These are phyloP conservation scores for Scaeva pyrastri DNA, from an alignment of 2,888 invertebrate species.

Conservation along the genomic window DNA sequence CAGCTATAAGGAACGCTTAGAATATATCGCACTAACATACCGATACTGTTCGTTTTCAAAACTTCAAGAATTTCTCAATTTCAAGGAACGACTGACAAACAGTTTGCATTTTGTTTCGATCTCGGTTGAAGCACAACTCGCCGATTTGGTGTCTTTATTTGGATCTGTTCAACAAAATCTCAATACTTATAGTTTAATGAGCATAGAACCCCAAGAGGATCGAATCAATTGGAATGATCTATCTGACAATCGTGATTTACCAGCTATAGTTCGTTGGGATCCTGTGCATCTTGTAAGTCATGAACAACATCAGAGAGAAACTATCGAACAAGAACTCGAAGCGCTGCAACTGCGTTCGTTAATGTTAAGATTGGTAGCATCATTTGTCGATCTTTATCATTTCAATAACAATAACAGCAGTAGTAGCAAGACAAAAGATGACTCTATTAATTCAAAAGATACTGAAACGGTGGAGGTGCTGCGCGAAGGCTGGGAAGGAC, in stretches of 20 bases:
- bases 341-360: conserved; percentile 81
- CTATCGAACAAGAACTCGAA: conserved; percentile 82
- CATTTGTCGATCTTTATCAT: conserved; percentile 82
- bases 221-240: conserved; percentile 86
- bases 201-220: conserved; percentile 86
- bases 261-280: conserved; percentile 89
- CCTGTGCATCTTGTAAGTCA: conserved; percentile 84
- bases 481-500: conserved; percentile 81
- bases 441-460: conserved; percentile 71
- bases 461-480: conserved; percentile 80
- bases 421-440: conserved; percentile 42
- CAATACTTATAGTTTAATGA: conserved; percentile 86
- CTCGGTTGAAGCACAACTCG: conserved; percentile 88
- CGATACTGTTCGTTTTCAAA: conserved; percentile 97
- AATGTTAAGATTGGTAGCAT: conserved; percentile 81
- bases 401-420: conserved; percentile 52
- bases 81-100: conserved; percentile 91
- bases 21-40: conserved; percentile 95
- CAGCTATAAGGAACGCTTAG: conserved; percentile 95
- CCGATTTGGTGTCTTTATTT: conserved; percentile 86
- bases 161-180: conserved; percentile 83
- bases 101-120: conserved; percentile 91
- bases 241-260: conserved; percentile 91
- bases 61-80: conserved; percentile 94
- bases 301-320: conserved; percentile 80